A percentile compares a stretch with the other conserved stretches of the same genome.
Conservation (phyloP, 2,797 vertebrate genomes). For the Diceros bicornis region DNA sequence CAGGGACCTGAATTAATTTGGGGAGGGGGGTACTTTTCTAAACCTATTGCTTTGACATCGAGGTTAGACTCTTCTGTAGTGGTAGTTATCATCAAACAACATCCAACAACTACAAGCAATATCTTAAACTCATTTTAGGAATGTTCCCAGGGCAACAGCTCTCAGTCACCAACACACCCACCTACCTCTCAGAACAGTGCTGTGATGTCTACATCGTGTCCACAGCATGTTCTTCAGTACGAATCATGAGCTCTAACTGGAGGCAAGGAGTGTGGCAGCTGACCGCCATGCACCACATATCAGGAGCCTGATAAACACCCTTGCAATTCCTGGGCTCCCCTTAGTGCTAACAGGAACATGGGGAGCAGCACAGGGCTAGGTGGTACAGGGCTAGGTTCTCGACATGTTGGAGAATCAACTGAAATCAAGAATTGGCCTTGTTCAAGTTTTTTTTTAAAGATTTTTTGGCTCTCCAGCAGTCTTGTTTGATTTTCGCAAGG, state of each 20-base stretch:
- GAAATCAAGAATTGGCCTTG: not conserved
- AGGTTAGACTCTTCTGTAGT: not conserved
- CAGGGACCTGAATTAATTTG: not conserved
- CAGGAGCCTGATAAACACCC: accelerated
- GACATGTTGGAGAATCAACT: not conserved
- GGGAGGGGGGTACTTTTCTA: not conserved
- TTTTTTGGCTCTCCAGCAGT: not conserved
- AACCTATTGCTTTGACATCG: not conserved
- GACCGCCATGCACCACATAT: no score
- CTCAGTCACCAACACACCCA: not conserved
- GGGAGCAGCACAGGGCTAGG: not conserved
- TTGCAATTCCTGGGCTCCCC: not conserved
- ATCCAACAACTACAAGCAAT: not conserved
- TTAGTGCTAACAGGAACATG: not conserved
- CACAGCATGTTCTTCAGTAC: not conserved
- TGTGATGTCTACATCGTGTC: not conserved
- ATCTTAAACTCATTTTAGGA: not conserved
- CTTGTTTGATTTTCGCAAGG: not conserved
- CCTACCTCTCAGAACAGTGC: not conserved
- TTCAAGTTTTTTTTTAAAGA: not conserved
- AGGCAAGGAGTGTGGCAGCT: not conserved
- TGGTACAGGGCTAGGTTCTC: not conserved
- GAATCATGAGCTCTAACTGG: not conserved
- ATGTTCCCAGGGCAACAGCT: not conserved
- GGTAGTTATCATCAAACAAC: not conserved